Evolutionary conservation across 2,113 vertebrate species (phyloP), one percentile per base, ranked within the genome.

Genomic region (Paraplagusia blochii): DNA sequence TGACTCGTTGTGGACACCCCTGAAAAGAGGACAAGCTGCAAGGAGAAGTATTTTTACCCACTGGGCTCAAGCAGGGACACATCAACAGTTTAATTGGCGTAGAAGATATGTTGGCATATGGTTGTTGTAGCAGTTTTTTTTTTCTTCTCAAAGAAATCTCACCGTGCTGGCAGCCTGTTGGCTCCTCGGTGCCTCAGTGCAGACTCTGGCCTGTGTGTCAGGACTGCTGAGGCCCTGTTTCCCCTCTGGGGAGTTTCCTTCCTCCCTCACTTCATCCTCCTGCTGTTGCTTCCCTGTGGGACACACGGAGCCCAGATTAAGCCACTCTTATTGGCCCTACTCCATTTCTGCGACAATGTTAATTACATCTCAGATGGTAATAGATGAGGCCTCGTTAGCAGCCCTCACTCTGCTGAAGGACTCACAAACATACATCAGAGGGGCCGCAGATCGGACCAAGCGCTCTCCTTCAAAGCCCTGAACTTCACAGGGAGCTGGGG

Each of bases 321-420:
- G 82, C 79, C 76, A 80, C 84, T 81, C 69, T 74, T 55, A 72
- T 77, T 84, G 81, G 78, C 76, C 63, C 45, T 8, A 42, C 63
- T 83, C 72, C 82, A 80, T 72, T 79, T 55, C 72, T 61, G 63
- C 68, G 58, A 66, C 69, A 50, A 82, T 38, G 66, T 84, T 88
- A 86, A 86, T 86, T 87, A 85, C 78, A 65, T 82, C 87, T 83
- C 72, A 80, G 74, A 87, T 86, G 84, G 77, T 87, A 88, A 88
- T 90, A 47, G 87, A 85, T 66, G 84, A 72, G 77, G 75, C 80
- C 85, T 88, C 82, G 77, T 90, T 88, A 90, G 82, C 73, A 45
- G 63, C 72, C 83, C 79, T 75, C 79, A 71, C 57, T 72, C 74
- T 69, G 79, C 82, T 80, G 71, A 86, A 88, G 80, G 80, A 84